phyloP scores from a whole-genome alignment of 2,888 invertebrate genomes.

The Synergus umbraculus region DNA sequence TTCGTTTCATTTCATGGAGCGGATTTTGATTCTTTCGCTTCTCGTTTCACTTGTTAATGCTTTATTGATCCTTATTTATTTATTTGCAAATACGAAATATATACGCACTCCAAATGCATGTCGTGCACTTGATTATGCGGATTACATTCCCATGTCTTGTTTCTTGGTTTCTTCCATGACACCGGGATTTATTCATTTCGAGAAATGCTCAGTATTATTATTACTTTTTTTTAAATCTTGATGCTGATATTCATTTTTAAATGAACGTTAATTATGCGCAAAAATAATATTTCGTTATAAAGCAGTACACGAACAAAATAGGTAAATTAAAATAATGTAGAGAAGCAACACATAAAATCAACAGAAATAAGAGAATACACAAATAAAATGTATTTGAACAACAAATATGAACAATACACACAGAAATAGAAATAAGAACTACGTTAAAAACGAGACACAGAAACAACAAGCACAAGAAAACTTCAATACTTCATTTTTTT shows the following conservation, averaged over 20 bases:
- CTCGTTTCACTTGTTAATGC: slow-evolving; percentile 34
- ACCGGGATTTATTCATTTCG: slow-evolving; percentile 18
- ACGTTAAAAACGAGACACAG: too few relatives aligned
- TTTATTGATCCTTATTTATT: slow-evolving; percentile 42
- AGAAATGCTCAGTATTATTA: neutral
- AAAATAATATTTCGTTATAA: neutral
- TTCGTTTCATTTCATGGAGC: slow-evolving; percentile 14
- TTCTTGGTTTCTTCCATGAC: slow-evolving; percentile 36
- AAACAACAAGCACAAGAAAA: too few relatives aligned
- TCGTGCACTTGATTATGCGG: slow-evolving; percentile 31
- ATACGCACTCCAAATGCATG: slow-evolving; percentile 1
- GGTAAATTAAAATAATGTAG: too few relatives aligned
- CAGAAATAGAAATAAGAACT: too few relatives aligned
- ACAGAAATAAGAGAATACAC: too few relatives aligned
- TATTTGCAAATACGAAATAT: slow-evolving; percentile 35
- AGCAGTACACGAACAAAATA: too few relatives aligned
- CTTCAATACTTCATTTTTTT: too few relatives aligned
- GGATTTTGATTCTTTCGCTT: slow-evolving; percentile 32
- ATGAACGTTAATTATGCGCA: neutral
- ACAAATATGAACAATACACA: too few relatives aligned
- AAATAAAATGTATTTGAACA: too few relatives aligned
- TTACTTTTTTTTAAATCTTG: neutral
- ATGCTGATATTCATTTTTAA: too few relatives aligned
- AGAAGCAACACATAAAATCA: too few relatives aligned
- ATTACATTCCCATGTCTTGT: slow-evolving; percentile 8